Conservation (phyloP, 2,888 invertebrate species). For the Philhelius pedissequus region DNA sequence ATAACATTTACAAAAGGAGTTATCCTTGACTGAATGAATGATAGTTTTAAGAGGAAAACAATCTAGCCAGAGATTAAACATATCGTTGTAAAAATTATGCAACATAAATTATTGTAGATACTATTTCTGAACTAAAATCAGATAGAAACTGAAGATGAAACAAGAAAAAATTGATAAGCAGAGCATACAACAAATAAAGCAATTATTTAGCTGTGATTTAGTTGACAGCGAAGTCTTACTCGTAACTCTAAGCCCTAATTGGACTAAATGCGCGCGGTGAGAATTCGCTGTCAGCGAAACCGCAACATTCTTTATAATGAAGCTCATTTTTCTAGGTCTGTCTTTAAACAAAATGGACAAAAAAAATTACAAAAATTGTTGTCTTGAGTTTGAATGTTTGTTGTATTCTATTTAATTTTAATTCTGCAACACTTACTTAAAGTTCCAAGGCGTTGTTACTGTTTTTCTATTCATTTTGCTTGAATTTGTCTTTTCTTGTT, state of each 20-base stretch:
- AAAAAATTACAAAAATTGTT: not conserved
- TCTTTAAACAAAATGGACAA: slow-evolving; percentile 5
- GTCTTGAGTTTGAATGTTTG: not conserved
- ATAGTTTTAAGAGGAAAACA: not conserved
- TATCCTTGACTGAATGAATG: slow-evolving; percentile 20
- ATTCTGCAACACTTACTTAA: slow-evolving; percentile 58
- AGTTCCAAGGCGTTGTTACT: slow-evolving; percentile 54
- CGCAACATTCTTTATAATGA: not conserved
- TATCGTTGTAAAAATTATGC: slow-evolving; percentile 7
- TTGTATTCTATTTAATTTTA: not conserved
- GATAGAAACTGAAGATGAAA: not conserved
- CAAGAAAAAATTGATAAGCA: not conserved
- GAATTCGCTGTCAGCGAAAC: not conserved
- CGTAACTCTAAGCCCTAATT: not conserved
- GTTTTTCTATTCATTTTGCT: slow-evolving; percentile 49
- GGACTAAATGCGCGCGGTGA: not conserved
- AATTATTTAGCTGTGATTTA: not conserved
- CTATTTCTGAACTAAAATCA: not conserved
- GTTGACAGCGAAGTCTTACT: not conserved
- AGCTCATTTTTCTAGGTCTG: no score
- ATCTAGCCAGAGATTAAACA: not conserved
- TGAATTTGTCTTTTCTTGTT: not conserved
- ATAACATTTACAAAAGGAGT: not conserved
- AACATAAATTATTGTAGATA: not conserved
- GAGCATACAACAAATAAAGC: not conserved